Evolutionary conservation across 2,888 invertebrate genomes (phyloP).

Genomic region (Drosophila stalkeri): DNA sequence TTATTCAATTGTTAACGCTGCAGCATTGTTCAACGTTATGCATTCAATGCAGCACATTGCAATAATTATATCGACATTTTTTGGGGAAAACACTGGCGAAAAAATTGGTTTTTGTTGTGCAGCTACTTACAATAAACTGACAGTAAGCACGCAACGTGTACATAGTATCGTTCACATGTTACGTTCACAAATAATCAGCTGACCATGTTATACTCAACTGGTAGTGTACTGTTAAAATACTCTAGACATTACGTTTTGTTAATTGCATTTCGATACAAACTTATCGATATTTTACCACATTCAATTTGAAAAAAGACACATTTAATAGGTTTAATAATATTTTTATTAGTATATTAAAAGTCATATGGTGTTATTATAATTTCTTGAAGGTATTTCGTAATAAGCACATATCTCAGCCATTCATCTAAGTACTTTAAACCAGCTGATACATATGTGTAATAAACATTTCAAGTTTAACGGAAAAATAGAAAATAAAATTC

Average conservation of each 20-base stretch:
- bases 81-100: constrained; percentile 20
- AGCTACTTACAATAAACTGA: constrained; percentile 60
- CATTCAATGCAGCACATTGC: neutral
- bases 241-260: neutral
- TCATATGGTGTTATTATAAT: constrained; percentile 78
- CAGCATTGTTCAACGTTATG: neutral
- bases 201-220: constrained; percentile 27
- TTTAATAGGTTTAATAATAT: constrained; percentile 73
- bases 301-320: neutral
- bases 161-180: constrained; percentile 36
- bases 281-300: constrained; percentile 10
- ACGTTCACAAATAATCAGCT: constrained; percentile 39
- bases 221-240: constrained; percentile 1
- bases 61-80: constrained; percentile 16
- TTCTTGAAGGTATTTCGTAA: constrained; percentile 76
- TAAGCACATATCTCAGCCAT: constrained; percentile 70
- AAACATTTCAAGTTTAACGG: constrained; percentile 54
- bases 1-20: constrained; percentile 3
- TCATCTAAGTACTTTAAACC: constrained; percentile 26
- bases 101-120: constrained; percentile 56
- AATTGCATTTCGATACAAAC: neutral
- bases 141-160: constrained; percentile 48
- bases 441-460: constrained; percentile 52
- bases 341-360: constrained; percentile 77
- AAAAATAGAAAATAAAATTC: constrained; percentile 53